Percentiles rank a stretch among this genome's conserved stretches.
Evolutionary conservation across 2,888 invertebrate species (phyloP).

Genomic region (Agriotes lineatus): DNA sequence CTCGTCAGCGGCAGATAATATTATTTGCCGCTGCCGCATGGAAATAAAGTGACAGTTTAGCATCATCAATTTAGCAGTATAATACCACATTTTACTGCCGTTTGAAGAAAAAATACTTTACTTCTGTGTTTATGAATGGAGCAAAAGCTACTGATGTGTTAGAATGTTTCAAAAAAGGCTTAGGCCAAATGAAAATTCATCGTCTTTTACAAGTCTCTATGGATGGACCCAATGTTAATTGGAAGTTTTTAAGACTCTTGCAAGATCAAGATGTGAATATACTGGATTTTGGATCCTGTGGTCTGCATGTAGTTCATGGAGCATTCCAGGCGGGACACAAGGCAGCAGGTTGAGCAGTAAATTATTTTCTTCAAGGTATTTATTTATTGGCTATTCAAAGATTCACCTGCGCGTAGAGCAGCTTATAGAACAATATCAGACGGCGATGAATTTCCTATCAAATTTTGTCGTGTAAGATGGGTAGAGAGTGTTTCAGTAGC

Average conservation of each 20-base stretch:
- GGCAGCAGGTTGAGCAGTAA: neutral
- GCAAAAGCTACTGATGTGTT: too few species aligned
- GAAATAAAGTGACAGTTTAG: too few species aligned
- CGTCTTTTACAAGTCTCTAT: neutral
- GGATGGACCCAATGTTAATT: slow-evolving; percentile 11
- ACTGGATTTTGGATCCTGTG: slow-evolving; percentile 5
- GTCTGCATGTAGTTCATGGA: slow-evolving; percentile 5
- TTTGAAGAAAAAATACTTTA: too few species aligned
- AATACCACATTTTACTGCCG: too few species aligned
- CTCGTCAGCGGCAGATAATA: too few species aligned
- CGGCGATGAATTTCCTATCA: neutral
- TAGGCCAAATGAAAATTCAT: too few species aligned
- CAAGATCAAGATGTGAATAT: neutral
- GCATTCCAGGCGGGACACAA: neutral
- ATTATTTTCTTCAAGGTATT: neutral
- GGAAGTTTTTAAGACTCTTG: neutral
- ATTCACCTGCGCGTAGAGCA: slow-evolving; percentile 4
- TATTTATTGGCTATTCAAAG: slow-evolving; percentile 15
- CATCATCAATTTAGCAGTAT: too few species aligned
- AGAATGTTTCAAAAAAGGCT: too few species aligned
- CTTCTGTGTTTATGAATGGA: too few species aligned
- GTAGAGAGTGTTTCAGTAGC: neutral
- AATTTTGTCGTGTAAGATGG: slow-evolving; percentile 2
- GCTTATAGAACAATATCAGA: slow-evolving; percentile 2
- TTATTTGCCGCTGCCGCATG: too few species aligned